These are phyloP conservation scores for Ambastaia sidthimunki DNA, from an alignment of 2,797 vertebrate genomes.

Conservation along the genomic window DNA sequence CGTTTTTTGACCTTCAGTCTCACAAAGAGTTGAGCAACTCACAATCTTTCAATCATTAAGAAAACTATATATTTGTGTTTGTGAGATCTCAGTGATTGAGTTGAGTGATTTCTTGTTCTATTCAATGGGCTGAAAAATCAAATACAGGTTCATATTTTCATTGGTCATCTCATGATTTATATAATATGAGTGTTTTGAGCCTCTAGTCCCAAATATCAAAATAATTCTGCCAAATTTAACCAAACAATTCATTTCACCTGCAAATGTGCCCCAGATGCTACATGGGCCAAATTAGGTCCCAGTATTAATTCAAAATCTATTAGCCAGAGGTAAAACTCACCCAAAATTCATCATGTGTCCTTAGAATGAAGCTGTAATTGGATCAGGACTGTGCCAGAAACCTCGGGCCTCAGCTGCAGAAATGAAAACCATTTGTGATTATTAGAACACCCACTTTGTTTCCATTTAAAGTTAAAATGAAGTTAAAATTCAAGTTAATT, in stretches of 20 bases:
- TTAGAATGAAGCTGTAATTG: not conserved
- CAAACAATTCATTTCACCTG: not conserved
- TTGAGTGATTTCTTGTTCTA: too few relatives aligned
- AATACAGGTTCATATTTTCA: too few relatives aligned
- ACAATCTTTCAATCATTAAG: slow-evolving; percentile 1
- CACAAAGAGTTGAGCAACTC: not conserved
- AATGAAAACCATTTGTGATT: not conserved
- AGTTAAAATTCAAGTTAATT: too few relatives aligned
- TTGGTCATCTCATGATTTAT: too few relatives aligned
- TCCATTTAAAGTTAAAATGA: not conserved
- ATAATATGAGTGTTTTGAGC: too few relatives aligned
- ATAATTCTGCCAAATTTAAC: not conserved
- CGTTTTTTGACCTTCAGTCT: slow-evolving; percentile 19
- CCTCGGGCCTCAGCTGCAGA: not conserved
- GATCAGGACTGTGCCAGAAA: not conserved
- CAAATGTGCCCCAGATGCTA: not conserved
- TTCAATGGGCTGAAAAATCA: too few relatives aligned
- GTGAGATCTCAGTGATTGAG: not conserved
- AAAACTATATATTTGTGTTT: not conserved
- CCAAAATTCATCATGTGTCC: not conserved
- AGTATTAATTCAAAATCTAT: not conserved
- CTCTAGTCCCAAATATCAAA: not conserved
- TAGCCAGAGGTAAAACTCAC: not conserved
- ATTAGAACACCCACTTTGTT: not conserved
- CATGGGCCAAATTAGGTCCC: not conserved